phyloP scores from a whole-genome alignment of 2,888 invertebrate genomes.

The Hoplodrina ambigua region DNA sequence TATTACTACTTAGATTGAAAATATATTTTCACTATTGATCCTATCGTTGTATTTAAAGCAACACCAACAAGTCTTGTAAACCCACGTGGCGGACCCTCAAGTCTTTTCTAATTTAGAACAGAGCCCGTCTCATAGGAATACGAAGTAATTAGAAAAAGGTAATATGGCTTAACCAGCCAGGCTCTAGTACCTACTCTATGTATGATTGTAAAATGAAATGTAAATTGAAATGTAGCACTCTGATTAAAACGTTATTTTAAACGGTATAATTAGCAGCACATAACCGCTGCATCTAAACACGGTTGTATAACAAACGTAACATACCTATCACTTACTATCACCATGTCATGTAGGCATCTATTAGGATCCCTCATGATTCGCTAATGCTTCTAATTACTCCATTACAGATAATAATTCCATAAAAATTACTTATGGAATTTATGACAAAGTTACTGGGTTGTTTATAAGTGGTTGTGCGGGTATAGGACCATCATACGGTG shows the following conservation, averaged over 20 bases:
- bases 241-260: slow-evolving; percentile 5
- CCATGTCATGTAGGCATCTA: slow-evolving; percentile 68
- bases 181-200: no score
- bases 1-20: no score
- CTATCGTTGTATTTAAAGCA: no score
- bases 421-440: slow-evolving; percentile 83
- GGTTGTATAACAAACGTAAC: slow-evolving; percentile 21
- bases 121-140: no score
- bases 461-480: slow-evolving; percentile 80
- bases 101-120: no score
- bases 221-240: not conserved
- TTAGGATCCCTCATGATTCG: slow-evolving; percentile 83
- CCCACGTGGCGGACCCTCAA: no score
- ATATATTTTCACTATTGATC: no score
- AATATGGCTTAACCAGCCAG: no score
- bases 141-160: no score
- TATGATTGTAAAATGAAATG: no score
- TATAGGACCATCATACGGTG: slow-evolving; percentile 74
- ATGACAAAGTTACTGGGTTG: slow-evolving; percentile 72
- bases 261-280: slow-evolving; percentile 10
- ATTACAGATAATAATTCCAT: slow-evolving; percentile 81
- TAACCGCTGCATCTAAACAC: slow-evolving; percentile 14
- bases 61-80: no score
- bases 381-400: slow-evolving; percentile 80
- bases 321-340: slow-evolving; percentile 61